These are phyloP conservation scores for Allacma fusca DNA, from an alignment of 2,888 invertebrate species.

Conservation along the genomic window DNA sequence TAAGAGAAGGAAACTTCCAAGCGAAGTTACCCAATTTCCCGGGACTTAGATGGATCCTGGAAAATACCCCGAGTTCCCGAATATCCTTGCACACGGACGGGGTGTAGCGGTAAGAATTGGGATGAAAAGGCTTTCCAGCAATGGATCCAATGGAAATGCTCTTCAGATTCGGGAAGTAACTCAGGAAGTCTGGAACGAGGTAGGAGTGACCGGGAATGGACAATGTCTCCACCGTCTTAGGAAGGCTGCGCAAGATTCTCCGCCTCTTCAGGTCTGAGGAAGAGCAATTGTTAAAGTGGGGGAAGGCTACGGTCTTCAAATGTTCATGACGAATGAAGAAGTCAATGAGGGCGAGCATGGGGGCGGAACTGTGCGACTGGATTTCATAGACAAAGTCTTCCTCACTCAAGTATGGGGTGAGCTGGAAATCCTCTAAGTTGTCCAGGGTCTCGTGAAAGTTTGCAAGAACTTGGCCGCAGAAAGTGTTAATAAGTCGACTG, in stretches of 20 bases:
- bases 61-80: not conserved
- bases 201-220: conserved; percentile 46
- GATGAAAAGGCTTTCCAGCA: conserved; percentile 3
- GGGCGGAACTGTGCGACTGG: not conserved
- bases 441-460: conserved; percentile 11
- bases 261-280: conserved; percentile 14
- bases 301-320: conserved; percentile 41
- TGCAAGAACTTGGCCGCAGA: conserved; percentile 19
- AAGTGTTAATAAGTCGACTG: not conserved
- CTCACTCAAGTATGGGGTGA: conserved; percentile 26
- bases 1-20: conserved; percentile 38
- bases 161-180: conserved; percentile 40
- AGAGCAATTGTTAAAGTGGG: conserved; percentile 42
- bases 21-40: conserved; percentile 19
- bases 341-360: conserved; percentile 27
- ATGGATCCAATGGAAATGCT: conserved; percentile 39
- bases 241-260: conserved; percentile 24
- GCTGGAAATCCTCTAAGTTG: conserved; percentile 39
- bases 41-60: conserved; percentile 16
- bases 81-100: not conserved
- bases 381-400: not conserved
- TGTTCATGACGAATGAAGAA: conserved; percentile 44
- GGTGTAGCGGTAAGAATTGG: conserved; percentile 15
- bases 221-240: conserved; percentile 28
- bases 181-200: conserved; percentile 43